Percentiles rank a stretch among this genome's conserved stretches.
Conservation (phyloP, 1,140 invertebrate species). For the Oscheius sp. region DNA sequence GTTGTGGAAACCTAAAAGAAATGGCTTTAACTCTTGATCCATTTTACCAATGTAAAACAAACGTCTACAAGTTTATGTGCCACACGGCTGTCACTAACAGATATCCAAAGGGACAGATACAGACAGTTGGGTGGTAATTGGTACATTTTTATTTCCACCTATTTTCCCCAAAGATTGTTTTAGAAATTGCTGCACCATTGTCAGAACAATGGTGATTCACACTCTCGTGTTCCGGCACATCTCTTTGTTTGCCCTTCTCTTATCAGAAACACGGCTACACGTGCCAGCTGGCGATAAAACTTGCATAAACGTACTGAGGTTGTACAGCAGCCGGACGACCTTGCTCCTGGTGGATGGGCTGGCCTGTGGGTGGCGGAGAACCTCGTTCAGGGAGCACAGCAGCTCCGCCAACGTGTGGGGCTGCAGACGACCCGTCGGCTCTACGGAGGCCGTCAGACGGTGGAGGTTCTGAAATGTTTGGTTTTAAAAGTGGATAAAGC, state of each 20-base stretch:
- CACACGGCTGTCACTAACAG: too few species aligned
- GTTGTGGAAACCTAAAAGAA: conserved; percentile 9
- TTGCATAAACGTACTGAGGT: background rate
- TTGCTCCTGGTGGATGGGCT: conserved; percentile 4
- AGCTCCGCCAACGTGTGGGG: background rate
- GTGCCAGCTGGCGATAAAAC: background rate
- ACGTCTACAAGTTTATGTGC: background rate
- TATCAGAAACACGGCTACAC: background rate
- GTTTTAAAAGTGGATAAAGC: background rate
- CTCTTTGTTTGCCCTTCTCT: too few species aligned
- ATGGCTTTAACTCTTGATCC: background rate
- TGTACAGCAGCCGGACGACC: background rate
- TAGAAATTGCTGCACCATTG: too few species aligned
- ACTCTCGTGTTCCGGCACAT: too few species aligned
- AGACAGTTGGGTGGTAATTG: too few species aligned
- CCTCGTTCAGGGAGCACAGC: background rate
- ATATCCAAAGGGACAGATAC: too few species aligned
- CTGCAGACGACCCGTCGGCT: conserved; percentile 8
- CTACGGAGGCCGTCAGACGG: background rate
- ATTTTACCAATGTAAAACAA: background rate
- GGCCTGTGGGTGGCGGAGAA: background rate
- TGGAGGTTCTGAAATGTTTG: background rate
- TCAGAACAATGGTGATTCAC: too few species aligned
- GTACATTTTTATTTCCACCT: too few species aligned
- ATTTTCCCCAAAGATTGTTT: too few species aligned